Conservation (phyloP, 2,888 invertebrate species). For the Limnephilus lunatus region DNA sequence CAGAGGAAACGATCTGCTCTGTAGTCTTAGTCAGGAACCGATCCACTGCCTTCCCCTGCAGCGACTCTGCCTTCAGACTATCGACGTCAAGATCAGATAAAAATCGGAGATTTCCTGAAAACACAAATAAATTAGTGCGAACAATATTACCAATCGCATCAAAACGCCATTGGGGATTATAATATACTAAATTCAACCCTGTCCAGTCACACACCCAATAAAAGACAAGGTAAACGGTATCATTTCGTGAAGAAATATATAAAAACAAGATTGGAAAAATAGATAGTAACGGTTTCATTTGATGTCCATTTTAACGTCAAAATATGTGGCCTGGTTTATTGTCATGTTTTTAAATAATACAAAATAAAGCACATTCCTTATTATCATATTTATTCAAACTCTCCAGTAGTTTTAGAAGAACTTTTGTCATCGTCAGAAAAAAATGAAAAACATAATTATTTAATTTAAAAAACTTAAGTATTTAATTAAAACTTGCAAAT, state of each 20-base stretch:
- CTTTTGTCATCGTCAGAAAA: too few relatives aligned
- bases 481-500: too few relatives aligned
- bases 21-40: conserved; percentile 63
- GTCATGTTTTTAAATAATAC: too few relatives aligned
- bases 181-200: neutral
- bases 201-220: neutral
- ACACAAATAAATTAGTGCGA: neutral
- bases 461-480: too few relatives aligned
- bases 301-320: too few relatives aligned
- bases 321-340: too few relatives aligned
- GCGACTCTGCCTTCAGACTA: conserved; percentile 49
- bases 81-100: conserved; percentile 51
- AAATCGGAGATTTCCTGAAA: conserved; percentile 62
- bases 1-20: conserved; percentile 55
- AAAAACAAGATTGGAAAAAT: too few relatives aligned
- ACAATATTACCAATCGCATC: neutral
- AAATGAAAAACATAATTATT: too few relatives aligned
- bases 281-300: too few relatives aligned
- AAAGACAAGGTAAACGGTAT: neutral
- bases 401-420: too few relatives aligned
- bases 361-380: too few relatives aligned
- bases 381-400: too few relatives aligned
- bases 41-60: conserved; percentile 55
- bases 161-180: neutral
- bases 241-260: neutral